Percentiles rank a stretch among this genome's conserved stretches.
Conservation (phyloP, 2,797 vertebrate genomes). For the Tokudaia muenninki region DNA sequence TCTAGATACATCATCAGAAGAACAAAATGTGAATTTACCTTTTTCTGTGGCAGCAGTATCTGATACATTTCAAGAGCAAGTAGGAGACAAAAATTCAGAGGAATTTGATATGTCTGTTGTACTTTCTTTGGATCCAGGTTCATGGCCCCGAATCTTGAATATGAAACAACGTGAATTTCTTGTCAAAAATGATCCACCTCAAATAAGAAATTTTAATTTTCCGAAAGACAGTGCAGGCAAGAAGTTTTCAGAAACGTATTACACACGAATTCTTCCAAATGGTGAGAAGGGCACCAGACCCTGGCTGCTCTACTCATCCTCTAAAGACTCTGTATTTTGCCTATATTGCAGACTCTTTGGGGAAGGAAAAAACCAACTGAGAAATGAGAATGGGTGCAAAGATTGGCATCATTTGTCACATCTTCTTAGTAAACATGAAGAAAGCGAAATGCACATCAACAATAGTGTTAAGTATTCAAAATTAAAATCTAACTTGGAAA, state of each 20-base stretch:
- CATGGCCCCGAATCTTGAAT: constrained; percentile 77
- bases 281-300: constrained; percentile 78
- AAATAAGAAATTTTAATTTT: constrained; percentile 82
- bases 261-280: constrained; percentile 81
- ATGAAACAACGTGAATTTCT: constrained; percentile 74
- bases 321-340: constrained; percentile 83
- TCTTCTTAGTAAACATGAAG: constrained; percentile 83
- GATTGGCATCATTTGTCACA: constrained; percentile 84
- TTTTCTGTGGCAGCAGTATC: neutral
- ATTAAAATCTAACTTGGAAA: constrained; percentile 73
- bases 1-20: neutral
- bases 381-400: constrained; percentile 80
- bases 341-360: constrained; percentile 80
- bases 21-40: constrained; percentile 41
- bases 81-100: constrained; percentile 47
- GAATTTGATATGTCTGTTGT: constrained; percentile 25
- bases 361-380: constrained; percentile 81
- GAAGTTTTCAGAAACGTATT: constrained; percentile 83
- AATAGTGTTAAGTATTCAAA: constrained; percentile 80
- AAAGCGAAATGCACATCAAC: constrained; percentile 80
- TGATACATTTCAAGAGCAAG: constrained; percentile 64
- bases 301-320: constrained; percentile 82
- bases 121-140: constrained; percentile 79
- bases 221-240: constrained; percentile 82
- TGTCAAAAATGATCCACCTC: constrained; percentile 78